Base-by-base conservation (phyloP, 2,888 invertebrate genomes). In the Temnothorax ravouxi region DNA sequence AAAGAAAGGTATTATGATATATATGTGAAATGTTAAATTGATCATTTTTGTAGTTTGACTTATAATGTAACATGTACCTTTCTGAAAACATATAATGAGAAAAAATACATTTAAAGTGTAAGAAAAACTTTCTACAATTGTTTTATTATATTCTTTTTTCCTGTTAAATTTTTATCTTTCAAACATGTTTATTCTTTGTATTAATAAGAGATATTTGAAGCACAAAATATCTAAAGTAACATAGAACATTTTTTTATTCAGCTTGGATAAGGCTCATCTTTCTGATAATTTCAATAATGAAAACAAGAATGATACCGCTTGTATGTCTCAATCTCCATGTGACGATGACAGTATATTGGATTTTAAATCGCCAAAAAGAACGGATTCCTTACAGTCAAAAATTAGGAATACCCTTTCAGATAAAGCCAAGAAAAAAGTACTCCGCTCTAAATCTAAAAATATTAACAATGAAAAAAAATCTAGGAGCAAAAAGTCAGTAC, bases 291-390 rank as follows among this genome's bases (percentile, higher is more conserved):
- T 21, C 21, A 47, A 59, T 79, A 59, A 21, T 71, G 56, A 79
- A 15, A 9, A 9, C 25, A 50, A 25, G 0, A 29, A 75, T 6
- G 52, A 38, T 34, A 38, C 15, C 44, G 50, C 9, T 4, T 3
- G 5, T 21, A 11, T 62, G 38, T 54, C 21, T 13, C 25, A 50
- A 18, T 2, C 41, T 8, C 2, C 8, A 21, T 6, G 38, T 34
- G 79, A 84, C 8, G 89, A 93, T 74, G 93, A 94, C 44, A 94
- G 93, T 85, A 85, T 94, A 67, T 76, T 85, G 47, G 94, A 94
- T 88, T 94, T 94, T 76, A 93, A 92, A 89, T 93, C 93, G 0
- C 94, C 94, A 5, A 89, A 89, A 76, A 83, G 61, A 54, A 75
- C 71, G 80, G 62, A 41, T 59, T 69, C 8, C 54, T 9, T 29